These are phyloP conservation scores for Ashinkailepas kermadecensis DNA, from an alignment of 2,888 invertebrate species.

Conservation along the genomic window DNA sequence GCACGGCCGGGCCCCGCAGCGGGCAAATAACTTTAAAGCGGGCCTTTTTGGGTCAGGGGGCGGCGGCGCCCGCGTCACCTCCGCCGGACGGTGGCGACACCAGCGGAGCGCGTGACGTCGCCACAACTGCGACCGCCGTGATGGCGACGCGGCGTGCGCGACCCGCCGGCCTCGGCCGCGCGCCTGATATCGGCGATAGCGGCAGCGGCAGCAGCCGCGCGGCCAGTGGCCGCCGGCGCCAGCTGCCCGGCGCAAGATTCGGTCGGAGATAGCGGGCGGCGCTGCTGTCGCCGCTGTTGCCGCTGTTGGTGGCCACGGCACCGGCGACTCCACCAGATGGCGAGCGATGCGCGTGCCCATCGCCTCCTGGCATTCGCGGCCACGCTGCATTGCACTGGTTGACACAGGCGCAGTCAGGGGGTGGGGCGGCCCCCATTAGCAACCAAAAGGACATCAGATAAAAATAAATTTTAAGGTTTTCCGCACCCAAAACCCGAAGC, in stretches of 20 bases:
- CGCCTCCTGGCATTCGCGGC: no score
- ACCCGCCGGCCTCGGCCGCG: background rate
- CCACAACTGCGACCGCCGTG: background rate
- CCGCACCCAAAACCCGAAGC: no score
- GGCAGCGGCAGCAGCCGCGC: background rate
- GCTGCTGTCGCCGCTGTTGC: background rate
- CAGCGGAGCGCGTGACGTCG: background rate
- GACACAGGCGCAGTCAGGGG: no score
- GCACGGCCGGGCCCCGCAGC: background rate
- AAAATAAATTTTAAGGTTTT: no score
- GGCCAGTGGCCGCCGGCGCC: no score
- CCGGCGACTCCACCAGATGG: no score
- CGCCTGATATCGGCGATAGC: background rate
- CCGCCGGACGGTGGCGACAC: background rate
- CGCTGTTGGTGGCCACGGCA: background rate
- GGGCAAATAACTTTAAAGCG: background rate
- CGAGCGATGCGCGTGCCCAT: no score
- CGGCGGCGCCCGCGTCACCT: background rate
- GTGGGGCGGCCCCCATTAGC: no score
- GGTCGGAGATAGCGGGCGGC: background rate
- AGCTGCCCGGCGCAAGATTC: no score
- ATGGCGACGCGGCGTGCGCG: background rate
- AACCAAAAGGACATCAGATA: no score
- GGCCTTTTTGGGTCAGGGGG: background rate
- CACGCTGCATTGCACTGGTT: no score